Conservation (phyloP, 2,113 vertebrate species). For the Oenanthe oenanthe region DNA sequence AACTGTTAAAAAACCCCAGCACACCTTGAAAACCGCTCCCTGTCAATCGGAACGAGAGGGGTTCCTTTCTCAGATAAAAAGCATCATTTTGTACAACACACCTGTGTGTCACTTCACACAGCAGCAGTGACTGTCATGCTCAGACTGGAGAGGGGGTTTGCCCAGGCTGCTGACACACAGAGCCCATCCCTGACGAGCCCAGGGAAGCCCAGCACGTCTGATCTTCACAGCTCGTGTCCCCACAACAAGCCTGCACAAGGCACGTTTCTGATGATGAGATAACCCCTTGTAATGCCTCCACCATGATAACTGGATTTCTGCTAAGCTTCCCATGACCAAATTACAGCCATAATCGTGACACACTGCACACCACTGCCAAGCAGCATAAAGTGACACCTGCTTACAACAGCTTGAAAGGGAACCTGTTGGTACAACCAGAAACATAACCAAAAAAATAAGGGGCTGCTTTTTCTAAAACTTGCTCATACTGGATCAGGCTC, state of each 20-base stretch:
- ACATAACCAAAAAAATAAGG: not conserved
- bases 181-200: not conserved
- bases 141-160: not conserved
- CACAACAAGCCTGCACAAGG: not conserved
- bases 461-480: not conserved
- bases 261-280: slow-evolving; percentile 34
- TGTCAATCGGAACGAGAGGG: not conserved
- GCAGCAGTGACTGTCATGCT: not conserved
- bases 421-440: not conserved
- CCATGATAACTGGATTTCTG: slow-evolving; percentile 65
- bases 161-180: not conserved
- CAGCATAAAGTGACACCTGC: slow-evolving; percentile 48
- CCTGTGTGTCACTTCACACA: not conserved
- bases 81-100: not conserved
- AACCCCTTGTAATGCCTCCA: slow-evolving; percentile 50
- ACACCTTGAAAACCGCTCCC: not conserved
- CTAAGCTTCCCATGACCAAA: slow-evolving; percentile 62
- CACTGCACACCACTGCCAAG: slow-evolving; percentile 37
- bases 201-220: not conserved
- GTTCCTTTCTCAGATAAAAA: not conserved
- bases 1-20: not conserved
- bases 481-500: not conserved
- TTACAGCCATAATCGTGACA: slow-evolving; percentile 42
- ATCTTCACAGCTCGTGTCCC: not conserved
- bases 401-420: slow-evolving; percentile 28